Percentiles rank a stretch among this genome's conserved stretches.
phyloP scores from a whole-genome alignment of 2,113 vertebrate genomes.

The Anthoscopus minutus region DNA sequence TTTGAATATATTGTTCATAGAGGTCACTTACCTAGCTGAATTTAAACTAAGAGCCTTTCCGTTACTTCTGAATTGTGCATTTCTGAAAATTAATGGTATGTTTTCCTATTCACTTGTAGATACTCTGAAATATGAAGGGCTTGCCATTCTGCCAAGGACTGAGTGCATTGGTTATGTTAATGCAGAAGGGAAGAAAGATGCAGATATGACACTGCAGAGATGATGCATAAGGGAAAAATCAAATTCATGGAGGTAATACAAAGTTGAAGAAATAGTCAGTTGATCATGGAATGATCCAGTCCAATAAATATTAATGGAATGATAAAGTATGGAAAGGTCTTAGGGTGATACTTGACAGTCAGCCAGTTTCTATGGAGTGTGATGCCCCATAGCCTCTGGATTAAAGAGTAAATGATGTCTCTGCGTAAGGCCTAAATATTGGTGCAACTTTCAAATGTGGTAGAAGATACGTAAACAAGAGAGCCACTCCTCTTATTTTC shows the following conservation, averaged over 20 bases:
- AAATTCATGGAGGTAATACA: not conserved
- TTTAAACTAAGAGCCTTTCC: not conserved
- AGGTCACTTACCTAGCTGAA: not conserved
- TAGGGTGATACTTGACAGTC: not conserved
- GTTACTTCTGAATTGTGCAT: not conserved
- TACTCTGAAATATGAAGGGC: not conserved
- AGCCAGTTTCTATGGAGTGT: not conserved
- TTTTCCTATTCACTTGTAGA: not conserved
- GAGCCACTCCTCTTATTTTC: not conserved
- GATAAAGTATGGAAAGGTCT: not conserved
- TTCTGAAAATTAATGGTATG: not conserved
- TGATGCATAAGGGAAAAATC: not conserved
- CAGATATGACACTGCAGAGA: not conserved
- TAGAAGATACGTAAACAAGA: not conserved
- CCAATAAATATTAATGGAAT: not conserved
- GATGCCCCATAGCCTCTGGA: not conserved
- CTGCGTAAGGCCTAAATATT: not conserved
- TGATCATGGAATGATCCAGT: not conserved
- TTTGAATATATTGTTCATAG: not conserved
- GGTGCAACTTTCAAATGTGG: not conserved
- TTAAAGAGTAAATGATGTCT: not conserved
- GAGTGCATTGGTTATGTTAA: slow-evolving; percentile 7
- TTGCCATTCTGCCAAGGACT: slow-evolving; percentile 19
- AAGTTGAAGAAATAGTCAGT: not conserved
- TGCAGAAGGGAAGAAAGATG: not conserved